phyloP scores from a whole-genome alignment of 2,113 vertebrate species.

The Rhabdornis inornatus region DNA sequence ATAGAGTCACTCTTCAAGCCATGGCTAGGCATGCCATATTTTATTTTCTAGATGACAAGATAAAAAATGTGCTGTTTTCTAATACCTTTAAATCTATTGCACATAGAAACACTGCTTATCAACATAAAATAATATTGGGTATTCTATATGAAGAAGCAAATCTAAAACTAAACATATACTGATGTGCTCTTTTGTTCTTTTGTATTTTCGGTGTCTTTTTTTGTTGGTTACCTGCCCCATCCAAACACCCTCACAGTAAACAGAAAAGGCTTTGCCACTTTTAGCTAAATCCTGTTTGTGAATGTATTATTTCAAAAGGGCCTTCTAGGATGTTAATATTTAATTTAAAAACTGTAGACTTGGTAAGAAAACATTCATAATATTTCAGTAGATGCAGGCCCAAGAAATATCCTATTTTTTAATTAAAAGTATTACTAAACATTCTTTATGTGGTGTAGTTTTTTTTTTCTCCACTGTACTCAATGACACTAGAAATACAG shows the following conservation, averaged over 20 bases:
- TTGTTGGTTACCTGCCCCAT: accelerated
- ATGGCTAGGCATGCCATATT: neutral
- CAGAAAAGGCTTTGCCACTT: accelerated
- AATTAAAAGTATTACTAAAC: neutral
- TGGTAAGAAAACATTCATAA: neutral
- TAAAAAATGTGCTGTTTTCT: neutral
- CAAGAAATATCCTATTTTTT: neutral
- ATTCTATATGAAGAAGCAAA: neutral
- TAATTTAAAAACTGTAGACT: neutral
- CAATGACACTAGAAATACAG: neutral
- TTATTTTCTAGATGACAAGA: neutral
- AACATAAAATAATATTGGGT: neutral
- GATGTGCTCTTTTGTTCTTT: neutral
- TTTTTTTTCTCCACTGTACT: neutral
- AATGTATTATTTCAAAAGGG: neutral
- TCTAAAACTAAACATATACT: neutral
- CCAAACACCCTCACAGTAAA: neutral
- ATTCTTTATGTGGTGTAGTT: neutral
- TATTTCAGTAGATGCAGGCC: neutral
- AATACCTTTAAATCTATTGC: neutral
- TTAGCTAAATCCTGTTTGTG: neutral
- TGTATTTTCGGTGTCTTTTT: accelerated
- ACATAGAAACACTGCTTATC: neutral
- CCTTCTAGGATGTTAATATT: neutral
- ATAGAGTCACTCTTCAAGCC: neutral